Base-by-base conservation (phyloP, 2,888 invertebrate genomes). In the Diaperis boleti region DNA sequence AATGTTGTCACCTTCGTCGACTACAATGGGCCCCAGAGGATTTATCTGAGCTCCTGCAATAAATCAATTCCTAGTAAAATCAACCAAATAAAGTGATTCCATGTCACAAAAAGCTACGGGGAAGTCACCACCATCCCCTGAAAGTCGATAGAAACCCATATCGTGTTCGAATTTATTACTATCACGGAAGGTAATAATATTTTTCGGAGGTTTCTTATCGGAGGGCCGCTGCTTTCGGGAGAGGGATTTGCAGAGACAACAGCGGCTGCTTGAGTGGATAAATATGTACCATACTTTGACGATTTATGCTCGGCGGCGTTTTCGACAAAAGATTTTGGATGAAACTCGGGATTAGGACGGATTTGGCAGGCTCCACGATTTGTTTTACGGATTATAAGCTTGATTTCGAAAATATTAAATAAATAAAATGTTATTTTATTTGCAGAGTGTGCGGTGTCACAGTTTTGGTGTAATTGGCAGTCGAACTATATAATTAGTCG, bases 1-100 rank as follows among this genome's bases (percentile, higher is more conserved):
- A 41, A 95, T 85, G 47, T 93, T 91, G 62, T 91, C 91, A 0
- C 91, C 90, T 81, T 95, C 95, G 22, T 88, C 85, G 1, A 94
- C 92, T 55, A 92, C 86, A 47, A 93, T 86, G 5, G 89, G 85
- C 2, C 76, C 77, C 65, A 75, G 72, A 15, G 76, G 72, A 42
- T 70, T 73, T n/a, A 71, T 66, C n/a, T 73, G 72, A 17, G 71
- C 69, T 10, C 71, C 78, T 77, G 60, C 7, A 72, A 69, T 45
- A 61, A 37, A 59, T 59, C 52, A 42, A 55, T 61, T 47, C 39
- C 35, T 14, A 18, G 15, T 35, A 22, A 41, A 47, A 55, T 13
- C 29, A n/a, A 42, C 31, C 20, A 15, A 37, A 26, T 35, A 31
- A 47, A 44, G 17, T 39, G 26, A 52, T 26, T 37, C 35, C n/a